These are phyloP conservation scores for Alces alces DNA, from an alignment of 2,113 vertebrate species.

Conservation along the genomic window DNA sequence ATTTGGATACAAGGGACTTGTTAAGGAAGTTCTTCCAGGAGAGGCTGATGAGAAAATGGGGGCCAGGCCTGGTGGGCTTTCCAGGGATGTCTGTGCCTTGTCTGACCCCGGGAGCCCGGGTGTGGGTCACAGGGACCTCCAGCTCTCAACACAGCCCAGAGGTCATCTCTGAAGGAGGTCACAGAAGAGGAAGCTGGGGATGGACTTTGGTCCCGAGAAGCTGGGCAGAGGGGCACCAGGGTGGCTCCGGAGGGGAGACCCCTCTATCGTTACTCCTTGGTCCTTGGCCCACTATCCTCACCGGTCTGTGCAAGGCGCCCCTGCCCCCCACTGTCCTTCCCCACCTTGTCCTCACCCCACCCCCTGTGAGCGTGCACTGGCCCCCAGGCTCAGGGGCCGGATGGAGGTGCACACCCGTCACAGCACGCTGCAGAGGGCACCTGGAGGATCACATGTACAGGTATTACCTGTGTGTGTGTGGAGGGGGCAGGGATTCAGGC, in stretches of 20 bases:
- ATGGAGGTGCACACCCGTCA: background rate
- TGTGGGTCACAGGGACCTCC: background rate
- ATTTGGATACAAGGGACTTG: background rate
- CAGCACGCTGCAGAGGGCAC: background rate
- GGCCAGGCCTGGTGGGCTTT: background rate
- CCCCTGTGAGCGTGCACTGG: rapidly evolving
- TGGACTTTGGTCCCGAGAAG: rapidly evolving
- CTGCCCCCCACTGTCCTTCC: background rate
- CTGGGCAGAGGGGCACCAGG: background rate
- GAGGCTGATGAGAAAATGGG: background rate
- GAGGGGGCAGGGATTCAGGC: no score
- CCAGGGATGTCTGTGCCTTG: background rate
- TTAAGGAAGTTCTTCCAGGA: background rate
- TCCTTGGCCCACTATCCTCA: background rate
- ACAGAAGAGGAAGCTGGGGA: background rate
- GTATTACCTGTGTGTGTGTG: background rate
- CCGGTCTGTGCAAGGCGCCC: background rate
- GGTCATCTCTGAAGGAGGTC: background rate
- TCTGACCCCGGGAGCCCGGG: background rate
- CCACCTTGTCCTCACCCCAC: no score
- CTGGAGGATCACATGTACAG: background rate
- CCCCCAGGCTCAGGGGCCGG: background rate
- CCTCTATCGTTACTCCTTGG: background rate
- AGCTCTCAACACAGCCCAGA: background rate
- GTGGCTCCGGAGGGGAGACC: background rate